Percentiles rank a stretch among this genome's conserved stretches.
Evolutionary conservation across 2,113 vertebrate genomes (phyloP).

Genomic region (Ellobius talpinus): DNA sequence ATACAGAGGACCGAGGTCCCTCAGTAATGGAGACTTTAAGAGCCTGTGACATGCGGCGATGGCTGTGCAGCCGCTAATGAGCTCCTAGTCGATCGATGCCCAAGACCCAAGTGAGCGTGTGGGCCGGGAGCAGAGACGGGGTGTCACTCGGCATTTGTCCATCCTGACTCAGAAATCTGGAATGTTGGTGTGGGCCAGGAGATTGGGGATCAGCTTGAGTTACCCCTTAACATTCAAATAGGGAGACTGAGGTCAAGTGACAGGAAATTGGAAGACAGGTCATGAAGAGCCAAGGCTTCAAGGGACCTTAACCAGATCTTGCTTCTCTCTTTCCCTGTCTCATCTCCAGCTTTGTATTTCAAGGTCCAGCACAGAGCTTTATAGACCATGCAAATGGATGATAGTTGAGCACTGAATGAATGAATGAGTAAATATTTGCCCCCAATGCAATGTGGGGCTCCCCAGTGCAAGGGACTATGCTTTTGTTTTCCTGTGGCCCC

Average conservation of each 20-base stretch:
- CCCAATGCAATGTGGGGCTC: neutral
- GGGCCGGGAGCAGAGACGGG: slow-evolving; percentile 60
- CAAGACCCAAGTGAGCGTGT: slow-evolving; percentile 44
- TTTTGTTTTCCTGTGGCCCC: neutral
- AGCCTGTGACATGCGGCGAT: slow-evolving; percentile 80
- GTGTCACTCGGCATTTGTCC: slow-evolving; percentile 80
- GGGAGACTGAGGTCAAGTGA: slow-evolving; percentile 62
- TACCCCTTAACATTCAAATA: slow-evolving; percentile 11
- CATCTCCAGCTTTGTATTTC: neutral
- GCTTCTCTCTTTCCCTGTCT: neutral
- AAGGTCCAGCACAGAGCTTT: neutral
- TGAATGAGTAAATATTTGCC: neutral
- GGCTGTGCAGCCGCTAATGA: slow-evolving; percentile 76
- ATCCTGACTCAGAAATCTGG: slow-evolving; percentile 57
- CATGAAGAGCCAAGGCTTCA: neutral
- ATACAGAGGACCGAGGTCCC: slow-evolving; percentile 68
- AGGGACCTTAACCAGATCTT: neutral
- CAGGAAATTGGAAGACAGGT: neutral
- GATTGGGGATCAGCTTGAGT: neutral
- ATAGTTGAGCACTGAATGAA: neutral
- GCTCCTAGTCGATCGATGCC: slow-evolving; percentile 59
- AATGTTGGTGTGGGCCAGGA: slow-evolving; percentile 50
- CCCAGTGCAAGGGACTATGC: neutral
- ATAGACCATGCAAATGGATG: neutral
- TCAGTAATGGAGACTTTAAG: slow-evolving; percentile 84